phyloP scores from a whole-genome alignment of 23 tunicate genomes.

The Phallusia fumigata region DNA sequence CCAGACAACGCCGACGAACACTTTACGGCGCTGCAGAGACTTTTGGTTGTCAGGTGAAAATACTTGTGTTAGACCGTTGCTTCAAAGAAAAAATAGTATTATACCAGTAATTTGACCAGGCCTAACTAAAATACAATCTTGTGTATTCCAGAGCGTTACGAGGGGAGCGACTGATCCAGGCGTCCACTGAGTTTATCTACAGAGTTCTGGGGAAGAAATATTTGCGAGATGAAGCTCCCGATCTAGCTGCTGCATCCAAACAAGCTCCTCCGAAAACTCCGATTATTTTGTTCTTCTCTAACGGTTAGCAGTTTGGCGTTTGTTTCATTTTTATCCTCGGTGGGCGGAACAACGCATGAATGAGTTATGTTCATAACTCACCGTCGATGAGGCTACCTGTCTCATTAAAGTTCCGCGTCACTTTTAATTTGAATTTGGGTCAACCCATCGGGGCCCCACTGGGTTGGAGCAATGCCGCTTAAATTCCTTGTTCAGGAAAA shows the following conservation, averaged over 20 bases:
- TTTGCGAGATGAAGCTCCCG: constrained; percentile 69
- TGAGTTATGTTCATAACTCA: no score
- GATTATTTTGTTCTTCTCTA: constrained; percentile 52
- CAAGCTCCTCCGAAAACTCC: constrained; percentile 57
- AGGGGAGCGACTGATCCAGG: constrained; percentile 68
- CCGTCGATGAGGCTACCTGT: no score
- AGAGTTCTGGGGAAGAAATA: constrained; percentile 68
- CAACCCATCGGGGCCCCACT: no score
- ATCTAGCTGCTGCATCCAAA: constrained; percentile 32
- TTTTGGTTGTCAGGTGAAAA: constrained; percentile 75
- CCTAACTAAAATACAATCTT: background rate
- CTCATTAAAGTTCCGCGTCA: no score
- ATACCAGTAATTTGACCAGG: background rate
- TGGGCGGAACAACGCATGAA: no score
- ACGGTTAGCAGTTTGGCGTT: constrained; percentile 48
- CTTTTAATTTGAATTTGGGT: no score
- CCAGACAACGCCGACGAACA: constrained; percentile 90
- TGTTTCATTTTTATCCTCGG: no score
- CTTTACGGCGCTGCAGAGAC: constrained; percentile 83
- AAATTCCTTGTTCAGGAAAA: no score
- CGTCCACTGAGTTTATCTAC: constrained; percentile 68
- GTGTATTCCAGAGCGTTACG: constrained; percentile 60
- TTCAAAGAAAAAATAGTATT: no score
- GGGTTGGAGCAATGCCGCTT: no score
- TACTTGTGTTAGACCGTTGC: no score